A percentile compares a stretch with the other conserved stretches of the same genome.
Evolutionary conservation across 2,797 vertebrate species (phyloP).

Genomic region (Mormyrops boulengeri): DNA sequence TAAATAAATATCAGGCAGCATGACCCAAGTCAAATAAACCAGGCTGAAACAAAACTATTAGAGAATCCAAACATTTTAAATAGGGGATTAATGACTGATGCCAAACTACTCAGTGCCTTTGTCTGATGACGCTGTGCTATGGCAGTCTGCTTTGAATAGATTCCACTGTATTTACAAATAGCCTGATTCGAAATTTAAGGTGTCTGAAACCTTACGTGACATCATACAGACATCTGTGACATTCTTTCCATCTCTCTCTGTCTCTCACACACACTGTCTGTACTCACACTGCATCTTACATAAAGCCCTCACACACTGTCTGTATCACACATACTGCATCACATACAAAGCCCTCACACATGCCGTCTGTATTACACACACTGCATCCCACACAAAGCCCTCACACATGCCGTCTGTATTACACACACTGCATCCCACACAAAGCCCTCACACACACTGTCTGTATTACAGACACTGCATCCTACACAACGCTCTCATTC

Average conservation of each 20-base stretch:
- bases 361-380: neutral
- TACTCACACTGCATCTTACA: neutral
- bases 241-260: slow-evolving; percentile 27
- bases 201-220: neutral
- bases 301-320: neutral
- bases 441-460: neutral
- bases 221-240: slow-evolving; percentile 40
- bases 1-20: neutral
- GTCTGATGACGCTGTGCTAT: neutral
- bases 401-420: neutral
- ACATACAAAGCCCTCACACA: neutral
- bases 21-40: neutral
- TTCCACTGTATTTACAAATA: neutral
- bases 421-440: neutral
- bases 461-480: neutral
- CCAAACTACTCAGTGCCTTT: neutral
- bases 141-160: neutral
- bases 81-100: neutral
- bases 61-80: neutral
- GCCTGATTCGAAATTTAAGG: neutral
- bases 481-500: neutral
- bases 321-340: slow-evolving; percentile 9
- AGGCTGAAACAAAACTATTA: neutral
- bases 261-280: slow-evolving; percentile 20
- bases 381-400: neutral